Conservation (phyloP, 2,113 vertebrate species). For the Pseudorhombus dupliciocellatus region DNA sequence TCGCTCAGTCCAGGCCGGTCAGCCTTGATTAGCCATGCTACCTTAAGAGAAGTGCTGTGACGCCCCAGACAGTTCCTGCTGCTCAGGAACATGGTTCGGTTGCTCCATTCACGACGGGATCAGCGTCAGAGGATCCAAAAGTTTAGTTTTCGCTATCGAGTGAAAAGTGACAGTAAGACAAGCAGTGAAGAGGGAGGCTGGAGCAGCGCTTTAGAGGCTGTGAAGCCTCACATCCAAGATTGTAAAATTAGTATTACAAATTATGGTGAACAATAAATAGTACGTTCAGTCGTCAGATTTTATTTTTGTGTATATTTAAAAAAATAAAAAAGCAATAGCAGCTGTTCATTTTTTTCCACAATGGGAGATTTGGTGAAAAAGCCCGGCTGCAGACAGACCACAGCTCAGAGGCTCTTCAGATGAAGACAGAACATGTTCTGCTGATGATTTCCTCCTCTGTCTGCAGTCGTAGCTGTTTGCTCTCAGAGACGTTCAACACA, state of each 20-base stretch:
- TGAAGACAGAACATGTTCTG: not conserved
- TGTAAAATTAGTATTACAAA: too few species aligned
- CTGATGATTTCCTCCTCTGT: not conserved
- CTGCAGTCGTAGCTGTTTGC: not conserved
- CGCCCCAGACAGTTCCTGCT: slow-evolving; percentile 3
- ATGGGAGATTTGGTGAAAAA: not conserved
- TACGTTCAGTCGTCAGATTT: not conserved
- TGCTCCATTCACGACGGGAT: not conserved
- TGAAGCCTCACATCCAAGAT: too few species aligned
- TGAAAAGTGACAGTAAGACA: too few species aligned
- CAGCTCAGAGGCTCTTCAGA: not conserved
- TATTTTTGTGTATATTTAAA: not conserved
- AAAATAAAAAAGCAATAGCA: too few species aligned
- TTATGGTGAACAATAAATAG: too few species aligned
- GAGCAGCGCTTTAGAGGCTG: not conserved
- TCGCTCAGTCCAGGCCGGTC: slow-evolving; percentile 54
- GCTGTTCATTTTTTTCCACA: not conserved
- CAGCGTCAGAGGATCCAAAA: not conserved
- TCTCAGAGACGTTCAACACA: slow-evolving; percentile 1
- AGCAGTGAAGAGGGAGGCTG: too few species aligned
- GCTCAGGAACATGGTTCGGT: slow-evolving; percentile 4
- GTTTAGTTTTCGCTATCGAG: slow-evolving; percentile 2
- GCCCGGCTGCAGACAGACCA: not conserved
- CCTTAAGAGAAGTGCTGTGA: slow-evolving; percentile 29
- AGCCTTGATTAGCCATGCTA: slow-evolving; percentile 17